phyloP scores from a whole-genome alignment of 2,888 invertebrate genomes.

The Ligdia adustata region DNA sequence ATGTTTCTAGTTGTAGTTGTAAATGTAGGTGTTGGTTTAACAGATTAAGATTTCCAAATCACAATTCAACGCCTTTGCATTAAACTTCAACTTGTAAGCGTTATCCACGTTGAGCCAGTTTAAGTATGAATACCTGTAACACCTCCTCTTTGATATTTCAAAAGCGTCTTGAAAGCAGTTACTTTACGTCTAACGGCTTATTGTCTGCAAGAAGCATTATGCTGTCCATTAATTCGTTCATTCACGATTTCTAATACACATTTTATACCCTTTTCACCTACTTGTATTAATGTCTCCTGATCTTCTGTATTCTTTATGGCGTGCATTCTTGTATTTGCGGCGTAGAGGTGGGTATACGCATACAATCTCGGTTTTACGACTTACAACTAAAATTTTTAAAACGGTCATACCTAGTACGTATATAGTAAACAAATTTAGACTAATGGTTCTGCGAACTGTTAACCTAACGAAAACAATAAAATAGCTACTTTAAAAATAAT shows the following conservation, averaged over 20 bases:
- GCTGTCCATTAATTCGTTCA: conserved; percentile 49
- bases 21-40: conserved; percentile 1
- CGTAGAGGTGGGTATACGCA: conserved; percentile 13
- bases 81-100: background rate
- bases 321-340: conserved; percentile 21
- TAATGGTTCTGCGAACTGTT: no score
- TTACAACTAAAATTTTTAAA: background rate
- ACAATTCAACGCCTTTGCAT: background rate
- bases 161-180: conserved; percentile 38
- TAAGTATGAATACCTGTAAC: conserved; percentile 26
- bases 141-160: conserved; percentile 37
- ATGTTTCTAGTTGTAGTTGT: conserved; percentile 19
- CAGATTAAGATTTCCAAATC: background rate
- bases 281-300: conserved; percentile 43
- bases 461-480: no score
- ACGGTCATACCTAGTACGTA: no score
- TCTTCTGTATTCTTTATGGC: conserved; percentile 41
- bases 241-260: conserved; percentile 50
- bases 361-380: conserved; percentile 16
- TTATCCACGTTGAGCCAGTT: no score
- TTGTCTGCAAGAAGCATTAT: conserved; percentile 51
- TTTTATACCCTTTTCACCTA: conserved; percentile 44
- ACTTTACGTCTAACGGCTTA: conserved; percentile 50
- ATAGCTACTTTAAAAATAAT: no score
- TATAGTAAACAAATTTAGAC: no score